Base-by-base conservation (phyloP, 2,888 invertebrate genomes). In the Phengaris arion region DNA sequence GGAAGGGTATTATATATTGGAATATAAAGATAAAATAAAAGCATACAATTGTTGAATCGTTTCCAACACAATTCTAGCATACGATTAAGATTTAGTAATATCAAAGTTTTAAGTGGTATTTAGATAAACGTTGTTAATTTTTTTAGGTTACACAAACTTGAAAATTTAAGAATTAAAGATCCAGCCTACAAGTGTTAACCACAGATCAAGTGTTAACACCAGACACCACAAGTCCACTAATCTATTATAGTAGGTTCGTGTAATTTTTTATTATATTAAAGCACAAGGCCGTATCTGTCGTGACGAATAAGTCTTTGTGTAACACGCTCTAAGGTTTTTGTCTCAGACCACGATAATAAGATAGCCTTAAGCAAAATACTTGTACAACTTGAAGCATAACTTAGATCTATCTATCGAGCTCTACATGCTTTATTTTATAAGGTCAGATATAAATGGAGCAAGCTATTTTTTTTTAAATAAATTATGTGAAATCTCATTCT, bases 261-360 rank as follows among this genome's bases (percentile, higher is more conserved):
- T 48, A 6, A 64, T 35, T 64, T 64, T 64, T 69, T 69, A 69
- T 69, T 68, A 68, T 68, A 68, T 46, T 9, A 69, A 15, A 69
- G 48, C 9, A 69, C 69, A 69, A 48, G 69, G 69, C 10, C 69
- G 48, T 48, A 10, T 59, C 57, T 59, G 8, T 69, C 69, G 48
- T 69, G 69, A 69, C 48, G n/a, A n/a, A 69, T 15, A 69, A 69
- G n/a, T 15, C 69, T 59, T 59, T 48, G 69, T 15, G 69, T 64
- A 64, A 69, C 69, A 69, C 69, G 69, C 69, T 69, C 69, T 46
- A 46, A 46, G n/a, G 69, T 69, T 69, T 55, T 69, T 69, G 48
- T 69, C 69, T 69, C 13, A n/a, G n/a, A 45, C 68, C 45, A 69
- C 68, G 46, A 68, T 69, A 48, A 48, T 64, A 12, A 64, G 64